These are phyloP conservation scores for Pantherophis alleghaniensis DNA, from an alignment of 2,797 vertebrate genomes.

Conservation along the genomic window DNA sequence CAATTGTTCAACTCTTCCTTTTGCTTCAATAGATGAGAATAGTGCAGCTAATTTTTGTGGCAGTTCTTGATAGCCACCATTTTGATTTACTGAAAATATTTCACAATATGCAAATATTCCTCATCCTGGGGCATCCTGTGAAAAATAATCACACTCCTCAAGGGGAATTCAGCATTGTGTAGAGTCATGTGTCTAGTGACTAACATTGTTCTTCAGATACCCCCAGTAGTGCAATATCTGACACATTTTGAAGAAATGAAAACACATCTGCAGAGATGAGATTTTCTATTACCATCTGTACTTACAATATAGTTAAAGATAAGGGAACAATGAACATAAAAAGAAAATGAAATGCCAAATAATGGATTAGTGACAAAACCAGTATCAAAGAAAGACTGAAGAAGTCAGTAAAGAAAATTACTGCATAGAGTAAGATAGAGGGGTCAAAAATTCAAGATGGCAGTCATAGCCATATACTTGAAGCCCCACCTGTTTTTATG, in stretches of 20 bases:
- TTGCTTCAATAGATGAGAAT: neutral
- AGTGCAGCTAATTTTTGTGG: neutral
- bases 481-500: neutral
- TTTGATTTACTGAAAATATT: neutral
- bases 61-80: neutral
- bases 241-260: neutral
- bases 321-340: neutral
- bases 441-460: neutral
- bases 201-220: neutral
- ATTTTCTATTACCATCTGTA: neutral
- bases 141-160: neutral
- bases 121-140: neutral
- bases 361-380: neutral
- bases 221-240: neutral
- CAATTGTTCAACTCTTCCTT: neutral
- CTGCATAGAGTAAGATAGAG: neutral
- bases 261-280: neutral
- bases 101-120: neutral
- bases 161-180: neutral
- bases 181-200: neutral
- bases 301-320: neutral
- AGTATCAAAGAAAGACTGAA: neutral
- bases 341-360: neutral
- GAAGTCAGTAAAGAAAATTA: neutral
- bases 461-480: neutral